phyloP scores from a whole-genome alignment of 2,797 vertebrate species.

The Chaetophractus vellerosus region DNA sequence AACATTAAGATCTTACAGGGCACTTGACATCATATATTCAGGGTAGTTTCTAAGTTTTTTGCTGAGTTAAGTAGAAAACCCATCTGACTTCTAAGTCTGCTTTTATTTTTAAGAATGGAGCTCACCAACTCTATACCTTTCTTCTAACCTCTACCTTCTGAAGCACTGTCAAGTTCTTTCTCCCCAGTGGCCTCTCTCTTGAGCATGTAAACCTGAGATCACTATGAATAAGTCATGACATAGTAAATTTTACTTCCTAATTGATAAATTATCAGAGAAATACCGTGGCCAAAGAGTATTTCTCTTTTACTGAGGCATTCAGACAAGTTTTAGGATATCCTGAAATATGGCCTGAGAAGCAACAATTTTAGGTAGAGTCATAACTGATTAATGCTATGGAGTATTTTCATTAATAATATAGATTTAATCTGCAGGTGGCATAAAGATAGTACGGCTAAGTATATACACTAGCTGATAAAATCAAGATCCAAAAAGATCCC shows the following conservation, averaged over 20 bases:
- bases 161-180: not conserved
- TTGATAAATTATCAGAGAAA: not conserved
- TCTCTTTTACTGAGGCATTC: not conserved
- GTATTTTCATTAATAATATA: conserved; percentile 4
- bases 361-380: not conserved
- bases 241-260: not conserved
- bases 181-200: not conserved
- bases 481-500: not conserved
- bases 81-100: not conserved
- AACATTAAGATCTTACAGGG: not conserved
- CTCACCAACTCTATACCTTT: not conserved
- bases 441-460: not conserved
- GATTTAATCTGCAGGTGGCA: not conserved
- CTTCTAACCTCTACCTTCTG: not conserved
- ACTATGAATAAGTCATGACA: not conserved
- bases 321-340: not conserved
- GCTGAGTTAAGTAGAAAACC: not conserved
- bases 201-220: not conserved
- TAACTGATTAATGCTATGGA: conserved; percentile 20
- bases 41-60: not conserved
- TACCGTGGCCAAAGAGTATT: not conserved
- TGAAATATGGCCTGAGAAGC: conserved; percentile 6
- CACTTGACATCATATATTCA: not conserved
- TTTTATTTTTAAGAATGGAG: not conserved
- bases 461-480: not conserved